Evolutionary conservation across 2,888 invertebrate genomes (phyloP), one percentile per base, ranked within the genome.

Genomic region (Eupithecia dodoneata): DNA sequence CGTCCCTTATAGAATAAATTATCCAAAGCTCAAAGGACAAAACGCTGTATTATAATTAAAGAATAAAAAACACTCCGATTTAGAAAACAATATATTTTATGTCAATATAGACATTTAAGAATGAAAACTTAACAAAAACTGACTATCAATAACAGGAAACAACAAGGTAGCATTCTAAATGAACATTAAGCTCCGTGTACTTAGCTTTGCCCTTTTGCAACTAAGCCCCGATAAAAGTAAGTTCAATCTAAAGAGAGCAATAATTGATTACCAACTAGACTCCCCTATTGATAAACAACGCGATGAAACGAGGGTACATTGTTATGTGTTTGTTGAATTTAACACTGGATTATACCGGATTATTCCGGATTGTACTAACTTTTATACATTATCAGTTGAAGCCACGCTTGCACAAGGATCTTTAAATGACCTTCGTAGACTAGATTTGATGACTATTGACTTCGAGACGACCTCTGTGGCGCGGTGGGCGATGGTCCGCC

Each of bases 331-430:
- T 59, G 55, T 59, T 59, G 9, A 59, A 9, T n/a, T 59, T 59
- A 59, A 59, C 55, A 59, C 55, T 59, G 55, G 55, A 59, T 59
- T 18, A 59, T 59, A 59, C 9, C 55, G 55, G 55, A 69, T 69
- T 47, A 69, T 59, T 18, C 9, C 55, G 55, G 55, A 69, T 69
- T 47, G 47, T 9, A 47, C 47, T 18, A 47, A 47, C 47, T 45
- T 69, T 67, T n/a, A 44, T 10, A 45, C 55, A 52, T 49, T 49
- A 49, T 52, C 52, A 15, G 15, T 15, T 15, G 4, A 44, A 7
- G 7, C 7, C 7, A 30, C 44, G 44, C 7, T 44, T 44, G 44
- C 4, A 44, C 44, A 44, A 44, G 44, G 44, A 7, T 44, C 2
- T 44, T 44, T 44, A 7, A 44, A 44, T 44, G 44, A n/a, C n/a